A percentile compares a stretch with the other conserved stretches of the same genome.
phyloP scores from a whole-genome alignment of 2,888 invertebrate species.

The Seladonia tumulorum region DNA sequence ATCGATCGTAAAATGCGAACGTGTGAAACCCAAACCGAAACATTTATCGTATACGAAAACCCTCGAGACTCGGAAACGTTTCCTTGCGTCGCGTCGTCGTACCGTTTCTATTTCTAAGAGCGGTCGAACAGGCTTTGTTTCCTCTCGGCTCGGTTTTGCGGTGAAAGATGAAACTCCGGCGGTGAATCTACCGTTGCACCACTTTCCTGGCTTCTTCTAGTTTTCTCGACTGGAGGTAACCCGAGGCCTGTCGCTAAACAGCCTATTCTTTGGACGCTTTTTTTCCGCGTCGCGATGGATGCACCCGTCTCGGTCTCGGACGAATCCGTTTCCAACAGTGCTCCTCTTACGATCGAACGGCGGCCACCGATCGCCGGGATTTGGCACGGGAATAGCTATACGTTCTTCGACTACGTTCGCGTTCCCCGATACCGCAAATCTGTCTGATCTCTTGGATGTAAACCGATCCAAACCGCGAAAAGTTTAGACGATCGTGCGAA shows the following conservation, averaged over 20 bases:
- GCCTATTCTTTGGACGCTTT: constrained; percentile 27
- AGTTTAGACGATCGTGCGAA: neutral
- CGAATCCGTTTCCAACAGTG: neutral
- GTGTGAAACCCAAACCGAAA: too few species aligned
- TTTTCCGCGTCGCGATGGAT: neutral
- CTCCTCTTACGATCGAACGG: neutral
- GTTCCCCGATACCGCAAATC: constrained; percentile 18
- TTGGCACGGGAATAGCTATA: neutral
- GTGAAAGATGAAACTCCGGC: constrained; percentile 72
- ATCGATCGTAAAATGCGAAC: too few species aligned
- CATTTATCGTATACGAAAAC: neutral
- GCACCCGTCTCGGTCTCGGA: too few species aligned
- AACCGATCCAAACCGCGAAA: constrained; percentile 3
- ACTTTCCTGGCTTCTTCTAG: constrained; percentile 71
- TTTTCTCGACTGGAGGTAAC: constrained; percentile 58
- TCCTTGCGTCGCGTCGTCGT: neutral
- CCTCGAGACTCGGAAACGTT: neutral
- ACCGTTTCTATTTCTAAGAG: constrained; percentile 57
- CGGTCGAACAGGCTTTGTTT: constrained; percentile 59
- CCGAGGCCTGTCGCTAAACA: constrained; percentile 44
- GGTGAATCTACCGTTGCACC: constrained; percentile 63
- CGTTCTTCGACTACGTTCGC: neutral
- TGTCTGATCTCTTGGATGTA: neutral
- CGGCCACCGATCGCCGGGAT: neutral
- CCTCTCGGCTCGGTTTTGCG: constrained; percentile 69